These are phyloP conservation scores for Gallirallus australis DNA, from an alignment of 2,797 vertebrate species.

Conservation along the genomic window DNA sequence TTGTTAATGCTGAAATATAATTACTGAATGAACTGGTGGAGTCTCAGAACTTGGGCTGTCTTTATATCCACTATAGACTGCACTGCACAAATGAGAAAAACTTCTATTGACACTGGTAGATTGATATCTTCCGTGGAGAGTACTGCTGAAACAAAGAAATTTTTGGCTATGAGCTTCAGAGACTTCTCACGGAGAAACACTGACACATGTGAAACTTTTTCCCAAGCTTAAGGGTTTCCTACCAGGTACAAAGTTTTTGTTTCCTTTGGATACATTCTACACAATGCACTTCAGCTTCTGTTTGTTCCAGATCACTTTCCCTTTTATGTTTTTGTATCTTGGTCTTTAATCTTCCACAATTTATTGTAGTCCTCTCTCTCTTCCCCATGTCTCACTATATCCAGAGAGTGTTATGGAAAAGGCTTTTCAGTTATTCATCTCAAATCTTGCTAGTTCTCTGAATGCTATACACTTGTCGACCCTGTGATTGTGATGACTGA, in stretches of 20 bases:
- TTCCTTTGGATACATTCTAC: background rate
- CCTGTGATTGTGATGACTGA: background rate
- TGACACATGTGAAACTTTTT: background rate
- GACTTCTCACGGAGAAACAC: background rate
- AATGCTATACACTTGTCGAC: background rate
- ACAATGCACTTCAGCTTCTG: background rate
- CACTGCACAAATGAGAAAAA: background rate
- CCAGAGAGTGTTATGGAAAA: background rate
- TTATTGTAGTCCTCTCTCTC: fast-evolving
- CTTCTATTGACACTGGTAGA: background rate
- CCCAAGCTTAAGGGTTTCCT: background rate
- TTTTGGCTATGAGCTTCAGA: background rate
- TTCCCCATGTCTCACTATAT: background rate
- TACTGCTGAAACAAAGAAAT: background rate
- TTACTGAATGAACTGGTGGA: background rate
- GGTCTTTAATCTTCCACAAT: background rate
- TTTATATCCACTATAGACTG: background rate
- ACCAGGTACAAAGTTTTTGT: background rate
- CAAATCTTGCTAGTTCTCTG: background rate
- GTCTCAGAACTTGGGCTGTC: background rate
- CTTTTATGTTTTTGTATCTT: background rate
- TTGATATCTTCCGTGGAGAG: background rate
- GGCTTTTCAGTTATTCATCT: background rate
- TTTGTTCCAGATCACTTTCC: background rate
- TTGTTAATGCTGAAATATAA: background rate